Base-by-base conservation (phyloP, 2,113 vertebrate genomes). In the Falco punctatus region DNA sequence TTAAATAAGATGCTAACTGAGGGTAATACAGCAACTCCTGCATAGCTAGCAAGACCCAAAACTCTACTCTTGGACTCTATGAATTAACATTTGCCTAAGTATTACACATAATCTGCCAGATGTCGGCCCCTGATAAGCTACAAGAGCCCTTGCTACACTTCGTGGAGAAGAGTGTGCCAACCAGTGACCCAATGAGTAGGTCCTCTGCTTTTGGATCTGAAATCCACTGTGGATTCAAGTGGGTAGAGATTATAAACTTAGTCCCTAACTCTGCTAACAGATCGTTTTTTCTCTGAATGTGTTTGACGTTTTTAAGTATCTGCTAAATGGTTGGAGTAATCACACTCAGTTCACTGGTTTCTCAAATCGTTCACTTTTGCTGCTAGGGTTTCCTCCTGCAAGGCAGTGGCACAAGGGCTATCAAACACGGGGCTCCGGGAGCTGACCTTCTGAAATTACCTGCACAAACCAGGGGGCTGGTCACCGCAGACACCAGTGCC, bases 141-240 rank as follows among this genome's bases (percentile, higher is more conserved):
- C 48, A 35, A 46, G 35, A 80, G 49, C 38, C 65, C 24, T 19
- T 10, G 4, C 48, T 30, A 10, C 8, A 4, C 7, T 10, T 35
- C 49, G 11, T 11, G 51, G 35, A 42, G 40, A 35, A 15, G 10
- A 65, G 4, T 4, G 11, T 3, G 26, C 3, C 33, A 9, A 17
- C 0, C 55, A 14, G 42, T 8, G 20, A 67, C 22, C 7, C 0
- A 0, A 7, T 0, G 12, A 33, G 27, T 0, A 69, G 3, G 21
- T 66, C 22, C 55, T 78, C 64, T 32, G 52, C 42, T 57, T 61
- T 15, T 44, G 69, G 24, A 78, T 33, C 28, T 6, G 11, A 42
- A 81, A 70, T 15, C 48, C 35, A 2, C 4, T 4, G 18, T 2
- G 61, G 44, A 49, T 42, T n/a, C 85, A 13, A 17, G 24, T 1